Evolutionary conservation across 1,140 invertebrate species (phyloP), one percentile per base, ranked within the genome.

Genomic region (Pogonus chalceus): DNA sequence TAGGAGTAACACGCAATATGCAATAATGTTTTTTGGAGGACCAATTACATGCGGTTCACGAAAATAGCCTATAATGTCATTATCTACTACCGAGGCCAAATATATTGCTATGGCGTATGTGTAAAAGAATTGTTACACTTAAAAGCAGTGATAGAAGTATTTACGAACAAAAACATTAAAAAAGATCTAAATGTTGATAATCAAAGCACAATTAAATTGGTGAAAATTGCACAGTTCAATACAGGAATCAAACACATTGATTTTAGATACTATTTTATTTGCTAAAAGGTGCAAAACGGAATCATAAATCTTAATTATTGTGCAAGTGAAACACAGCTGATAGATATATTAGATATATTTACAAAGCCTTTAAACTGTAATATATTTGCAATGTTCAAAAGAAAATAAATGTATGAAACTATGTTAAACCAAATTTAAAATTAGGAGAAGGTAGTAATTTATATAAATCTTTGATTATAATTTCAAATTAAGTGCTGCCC

Each of bases 161-260:
- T 56, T 16, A 39, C 43, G 21, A 20, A 16, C 3, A 12, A 14
- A 2, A 24, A 57, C 21, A 31, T 57, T n/a, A 35, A 39, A 35
- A 47, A 46, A 37, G 26, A 35, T 12, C 31, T 59, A 24, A 48
- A 54, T 31, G 26, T 56, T 16, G 61, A 65, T 53, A 67, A 62
- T 35, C 54, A 60, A 56, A 56, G 60, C 46, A 59, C 62, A 35
- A 58, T 62, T 26, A 51, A 60, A 14, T 24, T 65, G 20, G 56
- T 58, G 0, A 56, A 60, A 43, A 64, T 56, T 53, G 51, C 48
- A 14, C 49, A 52, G 43, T 58, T 56, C 43, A 53, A 62, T 49
- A 52, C 51, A 7, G 51, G 63, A 14, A 65, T 60, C 14, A 69
- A 68, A 51, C 66, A 66, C 51, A 66, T 66, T 47, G 62, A 65